These are phyloP conservation scores for Zoanthus sansibaricus DNA, from an alignment of 92 coral and sea anemone genomes.

Conservation along the genomic window DNA sequence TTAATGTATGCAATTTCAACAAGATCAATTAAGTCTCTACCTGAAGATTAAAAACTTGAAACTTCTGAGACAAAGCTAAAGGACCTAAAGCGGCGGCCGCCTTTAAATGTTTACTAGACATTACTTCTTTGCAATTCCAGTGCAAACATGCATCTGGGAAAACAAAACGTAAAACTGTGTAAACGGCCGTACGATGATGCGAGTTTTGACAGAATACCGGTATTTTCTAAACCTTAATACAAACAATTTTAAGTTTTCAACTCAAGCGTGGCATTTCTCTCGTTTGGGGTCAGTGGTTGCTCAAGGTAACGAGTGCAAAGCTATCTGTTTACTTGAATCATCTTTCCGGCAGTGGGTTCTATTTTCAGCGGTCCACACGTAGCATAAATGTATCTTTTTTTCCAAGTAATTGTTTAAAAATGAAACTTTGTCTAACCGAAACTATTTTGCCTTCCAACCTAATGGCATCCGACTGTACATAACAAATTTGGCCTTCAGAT, in stretches of 20 bases:
- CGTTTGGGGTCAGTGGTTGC: too few relatives aligned
- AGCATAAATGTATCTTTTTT: neutral
- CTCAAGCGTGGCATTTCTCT: too few relatives aligned
- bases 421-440: neutral
- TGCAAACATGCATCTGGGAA: too few relatives aligned
- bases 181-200: too few relatives aligned
- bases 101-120: neutral
- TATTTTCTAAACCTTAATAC: too few relatives aligned
- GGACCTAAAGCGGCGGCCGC: neutral
- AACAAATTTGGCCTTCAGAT: neutral
- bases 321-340: neutral
- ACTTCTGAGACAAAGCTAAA: neutral
- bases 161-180: too few relatives aligned
- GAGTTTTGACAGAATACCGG: too few relatives aligned
- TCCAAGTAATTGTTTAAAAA: neutral
- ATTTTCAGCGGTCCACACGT: neutral
- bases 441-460: neutral
- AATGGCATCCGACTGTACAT: neutral
- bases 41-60: neutral
- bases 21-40: neutral
- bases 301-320: neutral
- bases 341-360: neutral
- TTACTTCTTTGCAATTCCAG: too few relatives aligned
- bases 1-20: slow-evolving; percentile 18
- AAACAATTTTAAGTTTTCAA: too few relatives aligned